Percentiles rank a stretch among this genome's conserved stretches.
phyloP scores from a whole-genome alignment of 2,797 vertebrate genomes.

The Microchirus variegatus region DNA sequence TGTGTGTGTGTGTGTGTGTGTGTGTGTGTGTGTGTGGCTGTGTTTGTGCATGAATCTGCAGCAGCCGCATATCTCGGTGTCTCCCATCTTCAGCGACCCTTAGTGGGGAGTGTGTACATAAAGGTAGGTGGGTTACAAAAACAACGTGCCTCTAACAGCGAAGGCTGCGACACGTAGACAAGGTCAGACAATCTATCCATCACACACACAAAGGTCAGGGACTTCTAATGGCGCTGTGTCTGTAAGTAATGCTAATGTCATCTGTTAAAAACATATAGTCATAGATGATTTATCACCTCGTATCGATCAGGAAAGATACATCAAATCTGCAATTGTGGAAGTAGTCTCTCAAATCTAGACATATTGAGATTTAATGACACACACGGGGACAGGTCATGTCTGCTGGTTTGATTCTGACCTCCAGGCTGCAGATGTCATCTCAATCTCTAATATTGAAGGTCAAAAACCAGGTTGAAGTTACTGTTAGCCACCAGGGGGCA shows the following conservation, averaged over 20 bases:
- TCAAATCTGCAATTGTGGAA: constrained; percentile 49
- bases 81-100: constrained; percentile 36
- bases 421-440: background rate
- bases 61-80: constrained; percentile 48
- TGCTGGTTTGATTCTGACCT: constrained; percentile 31
- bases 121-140: constrained; percentile 70
- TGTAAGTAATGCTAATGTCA: constrained; percentile 79
- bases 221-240: constrained; percentile 64
- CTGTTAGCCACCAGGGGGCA: too few relatives aligned
- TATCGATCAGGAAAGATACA: constrained; percentile 62
- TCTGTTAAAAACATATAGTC: constrained; percentile 74
- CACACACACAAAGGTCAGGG: constrained; percentile 70
- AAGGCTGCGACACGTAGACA: constrained; percentile 52
- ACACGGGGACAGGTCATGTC: constrained; percentile 37
- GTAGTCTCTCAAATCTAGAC: constrained; percentile 41
- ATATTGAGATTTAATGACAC: constrained; percentile 49
- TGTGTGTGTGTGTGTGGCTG: constrained; percentile 21
- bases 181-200: constrained; percentile 77
- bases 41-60: constrained; percentile 53
- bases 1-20: too few relatives aligned
- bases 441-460: background rate
- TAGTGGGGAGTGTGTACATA: constrained; percentile 52
- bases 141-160: constrained; percentile 64
- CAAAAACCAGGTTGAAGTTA: too few relatives aligned
- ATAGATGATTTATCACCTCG: constrained; percentile 63